These are phyloP conservation scores for Glomeris maerens DNA, from an alignment of 1,140 invertebrate genomes.

Conservation along the genomic window DNA sequence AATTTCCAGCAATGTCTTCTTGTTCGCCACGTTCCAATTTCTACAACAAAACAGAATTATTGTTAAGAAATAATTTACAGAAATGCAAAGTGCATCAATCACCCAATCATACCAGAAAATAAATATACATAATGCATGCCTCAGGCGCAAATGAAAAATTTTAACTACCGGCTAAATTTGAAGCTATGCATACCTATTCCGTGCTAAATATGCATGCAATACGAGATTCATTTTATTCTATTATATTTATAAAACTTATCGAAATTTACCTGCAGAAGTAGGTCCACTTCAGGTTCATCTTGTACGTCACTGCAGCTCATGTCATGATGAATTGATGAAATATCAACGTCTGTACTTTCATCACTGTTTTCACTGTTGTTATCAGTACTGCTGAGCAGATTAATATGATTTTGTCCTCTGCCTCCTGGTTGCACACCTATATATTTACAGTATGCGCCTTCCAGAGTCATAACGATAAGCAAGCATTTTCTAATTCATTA, in stretches of 20 bases:
- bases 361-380: not conserved
- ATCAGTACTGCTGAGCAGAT: not conserved
- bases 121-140: too few species aligned
- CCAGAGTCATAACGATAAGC: too few species aligned
- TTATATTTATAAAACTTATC: too few species aligned
- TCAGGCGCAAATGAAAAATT: constrained; percentile 6
- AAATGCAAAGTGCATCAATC: not conserved
- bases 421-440: constrained; percentile 14
- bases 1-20: constrained; percentile 50
- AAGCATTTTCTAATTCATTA: too few species aligned
- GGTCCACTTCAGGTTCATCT: constrained; percentile 16
- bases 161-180: not conserved
- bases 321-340: too few species aligned
- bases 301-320: too few species aligned
- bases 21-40: constrained; percentile 41
- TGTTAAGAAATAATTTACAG: not conserved
- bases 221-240: too few species aligned
- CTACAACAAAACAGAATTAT: constrained; percentile 25
- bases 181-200: too few species aligned
- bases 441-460: not conserved
- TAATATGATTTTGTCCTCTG: constrained; percentile 4
- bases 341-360: too few species aligned
- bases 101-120: too few species aligned
- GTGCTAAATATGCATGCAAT: too few species aligned
- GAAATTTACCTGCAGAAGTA: constrained; percentile 16